Evolutionary conservation across 2,113 vertebrate species (phyloP).

Genomic region (Gobio gobio): DNA sequence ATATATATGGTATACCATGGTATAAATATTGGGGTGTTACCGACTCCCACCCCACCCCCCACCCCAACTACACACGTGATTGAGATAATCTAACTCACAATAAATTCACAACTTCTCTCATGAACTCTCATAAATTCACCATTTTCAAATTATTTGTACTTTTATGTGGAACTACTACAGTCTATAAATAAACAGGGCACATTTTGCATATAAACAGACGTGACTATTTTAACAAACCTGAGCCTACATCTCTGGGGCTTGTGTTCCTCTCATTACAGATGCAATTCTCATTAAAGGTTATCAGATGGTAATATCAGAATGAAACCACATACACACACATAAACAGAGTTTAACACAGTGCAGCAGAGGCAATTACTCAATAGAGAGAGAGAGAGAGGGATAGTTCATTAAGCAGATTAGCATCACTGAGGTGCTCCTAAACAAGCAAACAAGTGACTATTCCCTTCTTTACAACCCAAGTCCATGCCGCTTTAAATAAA

Average conservation of each 20-base stretch:
- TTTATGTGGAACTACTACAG: neutral
- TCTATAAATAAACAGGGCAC: slow-evolving; percentile 5
- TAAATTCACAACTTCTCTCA: neutral
- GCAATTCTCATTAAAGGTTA: slow-evolving; percentile 38
- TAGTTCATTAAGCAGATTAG: slow-evolving; percentile 47
- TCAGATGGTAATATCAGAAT: slow-evolving; percentile 48
- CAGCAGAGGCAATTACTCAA: slow-evolving; percentile 9
- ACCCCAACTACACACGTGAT: no score
- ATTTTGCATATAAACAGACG: slow-evolving; percentile 29
- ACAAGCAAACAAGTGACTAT: slow-evolving; percentile 6
- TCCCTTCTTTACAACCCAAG: slow-evolving; percentile 5
- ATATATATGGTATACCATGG: no score
- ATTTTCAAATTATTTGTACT: neutral
- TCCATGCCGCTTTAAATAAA: neutral
- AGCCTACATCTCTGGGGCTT: neutral
- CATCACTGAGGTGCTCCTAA: slow-evolving; percentile 33
- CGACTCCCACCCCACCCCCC: no score
- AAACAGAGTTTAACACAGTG: neutral
- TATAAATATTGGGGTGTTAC: no score
- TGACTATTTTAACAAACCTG: slow-evolving; percentile 5
- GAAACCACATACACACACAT: slow-evolving; percentile 30
- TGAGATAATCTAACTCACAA: no score
- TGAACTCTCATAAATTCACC: neutral
- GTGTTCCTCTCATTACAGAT: slow-evolving; percentile 26
- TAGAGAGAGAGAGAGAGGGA: neutral